Evolutionary conservation across 2,888 invertebrate species (phyloP).

Genomic region (Parthenolecanium corni): DNA sequence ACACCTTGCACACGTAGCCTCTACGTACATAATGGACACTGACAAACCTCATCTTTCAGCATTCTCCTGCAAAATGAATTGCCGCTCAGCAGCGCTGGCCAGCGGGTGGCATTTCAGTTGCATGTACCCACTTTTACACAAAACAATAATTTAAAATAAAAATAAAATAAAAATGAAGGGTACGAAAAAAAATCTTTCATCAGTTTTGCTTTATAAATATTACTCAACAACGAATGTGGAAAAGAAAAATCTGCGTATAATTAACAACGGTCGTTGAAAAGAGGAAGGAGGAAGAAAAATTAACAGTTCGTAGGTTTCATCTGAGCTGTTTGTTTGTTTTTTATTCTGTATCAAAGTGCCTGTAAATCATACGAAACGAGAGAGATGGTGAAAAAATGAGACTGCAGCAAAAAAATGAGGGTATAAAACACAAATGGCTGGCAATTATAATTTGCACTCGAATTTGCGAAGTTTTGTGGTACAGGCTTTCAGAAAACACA

Average conservation of each 20-base stretch:
- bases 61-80: conserved; percentile 7
- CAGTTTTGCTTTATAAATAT: conserved; percentile 2
- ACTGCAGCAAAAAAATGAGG: too few species aligned
- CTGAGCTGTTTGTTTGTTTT: too few species aligned
- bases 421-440: too few species aligned
- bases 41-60: too few species aligned
- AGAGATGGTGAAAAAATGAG: too few species aligned
- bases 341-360: too few species aligned
- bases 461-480: too few species aligned
- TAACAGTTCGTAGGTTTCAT: conserved; percentile 8
- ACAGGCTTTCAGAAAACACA: too few species aligned
- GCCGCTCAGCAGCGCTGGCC: conserved; percentile 12
- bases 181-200: conserved; percentile 15
- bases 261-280: conserved; percentile 16
- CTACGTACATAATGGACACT: too few species aligned
- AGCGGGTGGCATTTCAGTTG: conserved; percentile 22
- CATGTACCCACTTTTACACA: conserved; percentile 18
- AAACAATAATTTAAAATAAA: conserved; percentile 19
- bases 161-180: not conserved
- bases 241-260: not conserved
- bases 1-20: too few species aligned
- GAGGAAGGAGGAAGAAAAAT: conserved; percentile 2
- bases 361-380: too few species aligned
- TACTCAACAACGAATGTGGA: not conserved
- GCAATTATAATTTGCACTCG: too few species aligned